Base-by-base conservation (phyloP, 2,113 vertebrate species). In the Limnothrissa miodon region DNA sequence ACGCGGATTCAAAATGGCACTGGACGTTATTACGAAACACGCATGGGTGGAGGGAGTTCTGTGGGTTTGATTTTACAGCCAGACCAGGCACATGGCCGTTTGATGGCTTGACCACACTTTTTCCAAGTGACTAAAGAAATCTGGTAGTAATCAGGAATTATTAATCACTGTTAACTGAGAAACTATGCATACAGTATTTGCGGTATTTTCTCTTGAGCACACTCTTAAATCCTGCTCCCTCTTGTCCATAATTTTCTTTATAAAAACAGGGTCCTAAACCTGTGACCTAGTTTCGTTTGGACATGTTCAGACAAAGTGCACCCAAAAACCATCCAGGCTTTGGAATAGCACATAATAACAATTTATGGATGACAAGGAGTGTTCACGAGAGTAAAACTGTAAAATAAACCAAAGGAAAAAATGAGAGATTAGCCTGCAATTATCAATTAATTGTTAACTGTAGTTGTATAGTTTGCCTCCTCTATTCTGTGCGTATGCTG, bases 11-110 rank as follows among this genome's bases (percentile, higher is more conserved):
- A 33, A 74, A 36, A 17, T 74, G 66, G 29, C 66, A 36, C 33
- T 74, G 66, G 66, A 74, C 66, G 33, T 39, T 33, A 39, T 36
- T 74, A 74, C 66, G 29, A 74, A 29, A 74, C 66, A 74, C 66
- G 15, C 66, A 15, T 36, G 66, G 66, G 29, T 36, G 29, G 66
- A 17, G 11, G 66, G 15, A 4, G 66, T 19, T 74, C 19, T 17
- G 66, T 13, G 13, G 66, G 29, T 15, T 74, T 29, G 66, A 36
- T 36, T 29, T 39, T 36, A 36, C 33, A 33, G n/a, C 23, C 59
- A 62, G 59, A 62, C 59, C 59, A 62, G 59, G 66, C 66, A 74
- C 25, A 36, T 36, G 66, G 29, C 11, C 17, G 62, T 36, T 70
- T 15, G 33, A 70, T 36, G 29, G 56, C 56, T 62, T 13, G 23